These are phyloP conservation scores for Eupithecia centaureata DNA, from an alignment of 2,888 invertebrate species.

Conservation along the genomic window DNA sequence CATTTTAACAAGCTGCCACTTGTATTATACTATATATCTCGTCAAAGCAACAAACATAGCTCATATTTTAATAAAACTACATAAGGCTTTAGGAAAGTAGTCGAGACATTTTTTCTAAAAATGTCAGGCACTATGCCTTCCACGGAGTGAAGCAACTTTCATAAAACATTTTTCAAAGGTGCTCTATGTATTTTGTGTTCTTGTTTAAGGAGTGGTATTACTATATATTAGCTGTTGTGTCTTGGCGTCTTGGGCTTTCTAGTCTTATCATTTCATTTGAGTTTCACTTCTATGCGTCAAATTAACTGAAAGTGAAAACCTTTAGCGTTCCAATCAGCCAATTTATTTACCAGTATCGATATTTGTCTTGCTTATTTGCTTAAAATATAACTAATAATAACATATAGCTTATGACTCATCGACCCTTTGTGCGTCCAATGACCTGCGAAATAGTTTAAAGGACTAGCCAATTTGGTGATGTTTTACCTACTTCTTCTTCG, in stretches of 20 bases:
- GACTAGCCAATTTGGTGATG: not conserved
- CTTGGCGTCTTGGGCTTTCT: conserved; percentile 33
- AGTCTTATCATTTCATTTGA: conserved; percentile 6
- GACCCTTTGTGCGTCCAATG: not conserved
- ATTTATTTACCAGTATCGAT: not conserved
- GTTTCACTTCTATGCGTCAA: not conserved
- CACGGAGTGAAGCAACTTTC: conserved; percentile 68
- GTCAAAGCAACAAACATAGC: conserved; percentile 61
- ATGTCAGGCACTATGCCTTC: conserved; percentile 66
- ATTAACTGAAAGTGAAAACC: not conserved
- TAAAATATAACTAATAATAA: too few species aligned
- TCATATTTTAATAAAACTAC: conserved; percentile 60
- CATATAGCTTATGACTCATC: too few species aligned
- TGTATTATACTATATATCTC: conserved; percentile 53
- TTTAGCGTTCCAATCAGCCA: not conserved
- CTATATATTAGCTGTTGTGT: conserved; percentile 30
- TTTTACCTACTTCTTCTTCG: not conserved
- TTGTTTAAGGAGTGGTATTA: conserved; percentile 30
- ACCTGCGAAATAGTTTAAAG: not conserved
- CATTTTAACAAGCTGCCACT: not conserved
- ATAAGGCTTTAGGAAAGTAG: conserved; percentile 75
- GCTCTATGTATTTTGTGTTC: conserved; percentile 31
- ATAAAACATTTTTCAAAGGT: conserved; percentile 47
- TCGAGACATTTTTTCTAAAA: conserved; percentile 69
- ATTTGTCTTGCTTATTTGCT: not conserved